phyloP scores from a whole-genome alignment of 2,113 vertebrate genomes.

The human (Homo sapiens) region DNA sequence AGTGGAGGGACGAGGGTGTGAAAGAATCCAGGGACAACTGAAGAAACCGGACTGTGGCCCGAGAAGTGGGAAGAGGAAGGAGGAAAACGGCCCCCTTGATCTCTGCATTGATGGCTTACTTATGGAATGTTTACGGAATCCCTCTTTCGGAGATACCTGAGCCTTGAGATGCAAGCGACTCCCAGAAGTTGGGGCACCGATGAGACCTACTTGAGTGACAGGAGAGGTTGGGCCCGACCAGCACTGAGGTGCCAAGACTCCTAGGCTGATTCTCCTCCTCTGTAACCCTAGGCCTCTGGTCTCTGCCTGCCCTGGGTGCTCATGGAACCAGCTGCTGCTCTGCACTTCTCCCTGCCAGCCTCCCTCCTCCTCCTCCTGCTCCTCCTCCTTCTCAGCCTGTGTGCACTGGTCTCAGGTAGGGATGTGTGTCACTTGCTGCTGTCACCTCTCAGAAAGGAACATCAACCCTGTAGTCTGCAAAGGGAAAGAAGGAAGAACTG shows the following conservation, averaged over 20 bases:
- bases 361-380: neutral
- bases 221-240: neutral
- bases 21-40: neutral
- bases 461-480: neutral
- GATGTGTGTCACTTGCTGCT: neutral
- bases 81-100: neutral
- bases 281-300: neutral
- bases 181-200: neutral
- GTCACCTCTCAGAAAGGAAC: neutral
- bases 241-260: neutral
- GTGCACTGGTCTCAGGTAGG: conserved; percentile 53
- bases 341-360: neutral
- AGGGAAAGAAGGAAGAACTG: no score
- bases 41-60: conserved; percentile 15
- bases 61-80: neutral
- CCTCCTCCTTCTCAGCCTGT: neutral
- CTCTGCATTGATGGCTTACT: neutral
- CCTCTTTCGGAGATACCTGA: accelerated
- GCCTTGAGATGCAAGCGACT: no score
- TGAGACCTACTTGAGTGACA: neutral
- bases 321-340: neutral
- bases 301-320: neutral
- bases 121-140: neutral
- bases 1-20: neutral
- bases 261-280: neutral